Base-by-base conservation (phyloP, 2,888 invertebrate genomes). In the Hoplodrina blanda region DNA sequence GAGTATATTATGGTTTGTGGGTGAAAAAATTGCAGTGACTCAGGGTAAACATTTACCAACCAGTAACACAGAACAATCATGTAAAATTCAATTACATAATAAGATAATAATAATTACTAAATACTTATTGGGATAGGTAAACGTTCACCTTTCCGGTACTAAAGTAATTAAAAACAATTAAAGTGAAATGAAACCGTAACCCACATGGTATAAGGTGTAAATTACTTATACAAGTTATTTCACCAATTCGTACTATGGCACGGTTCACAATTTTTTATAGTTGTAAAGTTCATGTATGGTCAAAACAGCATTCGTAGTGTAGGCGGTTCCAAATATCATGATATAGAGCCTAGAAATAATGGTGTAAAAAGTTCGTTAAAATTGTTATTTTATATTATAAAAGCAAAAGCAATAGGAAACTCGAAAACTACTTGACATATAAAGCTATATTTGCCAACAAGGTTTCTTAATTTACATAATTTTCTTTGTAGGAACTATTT, bases 101-200 rank as follows among this genome's bases (percentile, higher is more conserved):
- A 46, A 64, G 1, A 17, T 25, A 53, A 57, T 52, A 1, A 17
- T 25, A 53, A 57, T 52, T 20, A 41, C 49, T 6, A n/a, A 57
- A 50, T 33, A 54, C 56, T 53, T 41, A 33, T 50, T 69, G 54
- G 74, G 62, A 25, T 49, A 19, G 44, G n/a, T 73, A n/a, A 59
- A 59, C 20, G 55, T 20, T 46, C 62, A 63, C 37, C 20, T 65
- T 69, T 60, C 54, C 55, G 33, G 41, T 57, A 56, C 52, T 37
- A 69, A 11, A 59, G 37, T 50, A 53, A 82, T 82, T 67, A 75
- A 50, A 30, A 44, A 30, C 52, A 80, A 80, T 82, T 73, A 71
- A 68, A 17, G n/a, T 56, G 17, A 62, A 60, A 67, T 62, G 1
- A 63, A 69, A 66, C n/a, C 25, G 20, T 41, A 65, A 50, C 62